phyloP scores from a whole-genome alignment of 2,797 vertebrate species.

The Rhinichthys osculus region DNA sequence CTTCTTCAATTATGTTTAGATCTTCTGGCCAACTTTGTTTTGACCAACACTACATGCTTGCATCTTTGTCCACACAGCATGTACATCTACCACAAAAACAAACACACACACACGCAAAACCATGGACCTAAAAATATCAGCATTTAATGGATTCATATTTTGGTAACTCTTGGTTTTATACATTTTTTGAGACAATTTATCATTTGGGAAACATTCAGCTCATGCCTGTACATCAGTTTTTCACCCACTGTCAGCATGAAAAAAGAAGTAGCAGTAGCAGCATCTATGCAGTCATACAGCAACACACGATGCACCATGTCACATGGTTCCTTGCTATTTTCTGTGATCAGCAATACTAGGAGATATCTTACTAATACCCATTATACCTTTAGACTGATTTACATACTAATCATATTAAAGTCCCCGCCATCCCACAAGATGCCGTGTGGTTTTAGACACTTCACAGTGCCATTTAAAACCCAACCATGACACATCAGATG shows the following conservation, averaged over 20 bases:
- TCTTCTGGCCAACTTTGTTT: not conserved
- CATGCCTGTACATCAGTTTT: not conserved
- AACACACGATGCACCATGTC: conserved; percentile 10
- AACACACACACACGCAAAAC: not conserved
- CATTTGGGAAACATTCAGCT: not conserved
- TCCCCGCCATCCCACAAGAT: not conserved
- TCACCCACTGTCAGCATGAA: not conserved
- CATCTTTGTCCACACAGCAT: not conserved
- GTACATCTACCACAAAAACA: not conserved
- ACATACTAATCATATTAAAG: conserved; percentile 22
- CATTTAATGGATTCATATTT: not conserved
- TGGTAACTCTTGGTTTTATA: not conserved
- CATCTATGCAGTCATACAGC: conserved; percentile 7
- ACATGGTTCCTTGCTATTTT: not conserved
- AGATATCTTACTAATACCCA: not conserved
- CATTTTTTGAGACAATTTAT: not conserved
- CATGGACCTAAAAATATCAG: not conserved
- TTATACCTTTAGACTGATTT: conserved; percentile 5
- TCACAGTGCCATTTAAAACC: conserved; percentile 8
- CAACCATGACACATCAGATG: conserved; percentile 2
- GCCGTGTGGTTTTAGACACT: not conserved
- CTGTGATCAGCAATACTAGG: conserved; percentile 7
- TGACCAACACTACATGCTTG: not conserved
- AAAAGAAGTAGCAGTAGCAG: not conserved
- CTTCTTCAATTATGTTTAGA: not conserved